phyloP scores from a whole-genome alignment of 2,888 invertebrate genomes.

The Sesia apiformis region DNA sequence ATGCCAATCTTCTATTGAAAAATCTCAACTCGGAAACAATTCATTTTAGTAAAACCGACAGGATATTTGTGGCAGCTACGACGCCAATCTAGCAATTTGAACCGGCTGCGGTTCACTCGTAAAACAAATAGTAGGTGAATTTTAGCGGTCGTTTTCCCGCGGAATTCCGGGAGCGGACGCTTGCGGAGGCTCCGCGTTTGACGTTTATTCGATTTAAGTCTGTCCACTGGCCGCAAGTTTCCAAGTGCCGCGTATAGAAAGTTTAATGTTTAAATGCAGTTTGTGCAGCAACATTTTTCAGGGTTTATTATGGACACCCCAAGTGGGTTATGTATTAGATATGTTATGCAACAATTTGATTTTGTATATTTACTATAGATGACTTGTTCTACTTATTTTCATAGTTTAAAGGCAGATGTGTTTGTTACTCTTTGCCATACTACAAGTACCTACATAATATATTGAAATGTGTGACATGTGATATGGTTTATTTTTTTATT shows the following conservation, averaged over 20 bases:
- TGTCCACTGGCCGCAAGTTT: slow-evolving; percentile 30
- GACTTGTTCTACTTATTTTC: too few relatives aligned
- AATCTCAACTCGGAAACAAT: too few relatives aligned
- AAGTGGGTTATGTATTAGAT: too few relatives aligned
- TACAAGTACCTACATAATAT: too few relatives aligned
- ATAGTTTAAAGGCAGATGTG: too few relatives aligned
- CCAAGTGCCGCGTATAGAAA: slow-evolving; percentile 42
- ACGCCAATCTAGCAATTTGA: background rate
- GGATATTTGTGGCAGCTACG: background rate
- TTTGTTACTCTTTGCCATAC: too few relatives aligned
- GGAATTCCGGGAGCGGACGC: slow-evolving; percentile 5
- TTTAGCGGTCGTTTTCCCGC: slow-evolving; percentile 33
- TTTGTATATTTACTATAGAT: too few relatives aligned
- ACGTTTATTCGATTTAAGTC: slow-evolving; percentile 63
- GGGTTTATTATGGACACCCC: too few relatives aligned
- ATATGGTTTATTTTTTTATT: too few relatives aligned
- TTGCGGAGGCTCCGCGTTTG: slow-evolving; percentile 32
- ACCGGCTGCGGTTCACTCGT: background rate
- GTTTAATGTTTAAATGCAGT: slow-evolving; percentile 46
- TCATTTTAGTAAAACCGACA: background rate
- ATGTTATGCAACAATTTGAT: too few relatives aligned
- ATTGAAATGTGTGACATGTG: too few relatives aligned
- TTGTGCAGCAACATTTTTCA: slow-evolving; percentile 15
- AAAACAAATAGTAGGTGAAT: slow-evolving; percentile 28
- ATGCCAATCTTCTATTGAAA: too few relatives aligned